These are phyloP conservation scores for Toxotes lorentzi DNA, from an alignment of 2,797 vertebrate genomes.

Conservation along the genomic window DNA sequence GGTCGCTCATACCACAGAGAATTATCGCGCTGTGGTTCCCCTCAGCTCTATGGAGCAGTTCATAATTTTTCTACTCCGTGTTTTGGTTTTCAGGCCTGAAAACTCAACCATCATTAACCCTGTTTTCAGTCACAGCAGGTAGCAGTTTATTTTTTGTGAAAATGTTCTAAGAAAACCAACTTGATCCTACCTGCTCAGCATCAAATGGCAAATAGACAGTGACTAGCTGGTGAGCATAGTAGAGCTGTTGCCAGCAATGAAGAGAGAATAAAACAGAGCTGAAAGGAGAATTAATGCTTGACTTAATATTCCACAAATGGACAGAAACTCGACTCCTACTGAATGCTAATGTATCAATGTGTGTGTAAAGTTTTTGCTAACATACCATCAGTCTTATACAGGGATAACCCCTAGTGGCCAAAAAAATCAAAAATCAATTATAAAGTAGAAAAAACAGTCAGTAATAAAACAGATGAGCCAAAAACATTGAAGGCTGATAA, in stretches of 20 bases:
- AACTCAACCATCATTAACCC: background rate
- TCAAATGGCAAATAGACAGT: background rate
- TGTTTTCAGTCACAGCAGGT: background rate
- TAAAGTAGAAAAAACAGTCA: background rate
- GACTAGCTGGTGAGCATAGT: background rate
- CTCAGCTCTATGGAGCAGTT: background rate
- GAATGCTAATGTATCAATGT: background rate
- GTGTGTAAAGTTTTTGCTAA: background rate
- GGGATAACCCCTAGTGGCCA: no score
- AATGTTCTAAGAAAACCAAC: background rate
- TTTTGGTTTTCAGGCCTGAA: background rate
- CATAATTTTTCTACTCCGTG: background rate
- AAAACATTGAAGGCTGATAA: conserved; percentile 85
- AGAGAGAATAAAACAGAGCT: background rate
- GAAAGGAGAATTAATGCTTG: background rate
- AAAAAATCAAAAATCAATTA: no score
- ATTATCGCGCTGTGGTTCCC: background rate
- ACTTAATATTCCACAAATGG: background rate
- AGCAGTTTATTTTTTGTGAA: background rate
- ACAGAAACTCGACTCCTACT: background rate
- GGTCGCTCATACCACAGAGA: background rate
- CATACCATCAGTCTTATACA: background rate
- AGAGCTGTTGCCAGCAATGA: background rate
- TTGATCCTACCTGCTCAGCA: no score
- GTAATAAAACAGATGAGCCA: conserved; percentile 39